Evolutionary conservation across 2,113 vertebrate species (phyloP).

Genomic region (Nansenia antarctica): DNA sequence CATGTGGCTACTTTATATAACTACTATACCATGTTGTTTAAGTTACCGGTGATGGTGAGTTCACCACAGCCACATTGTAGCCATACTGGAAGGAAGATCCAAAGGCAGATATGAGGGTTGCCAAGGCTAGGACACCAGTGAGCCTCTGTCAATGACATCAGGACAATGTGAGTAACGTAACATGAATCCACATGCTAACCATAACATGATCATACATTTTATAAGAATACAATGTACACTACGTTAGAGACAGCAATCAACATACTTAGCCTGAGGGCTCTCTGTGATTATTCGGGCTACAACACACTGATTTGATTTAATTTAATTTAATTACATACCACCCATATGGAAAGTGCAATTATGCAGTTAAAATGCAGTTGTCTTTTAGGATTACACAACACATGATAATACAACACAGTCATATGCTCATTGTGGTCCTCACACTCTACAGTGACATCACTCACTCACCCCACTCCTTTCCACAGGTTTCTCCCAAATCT

Average conservation of each 20-base stretch:
- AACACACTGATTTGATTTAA: no score
- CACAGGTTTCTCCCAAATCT: slow-evolving; percentile 22
- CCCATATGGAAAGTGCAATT: neutral
- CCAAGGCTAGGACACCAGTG: slow-evolving; percentile 73
- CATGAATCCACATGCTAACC: neutral
- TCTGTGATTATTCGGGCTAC: no score
- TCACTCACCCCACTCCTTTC: slow-evolving; percentile 73
- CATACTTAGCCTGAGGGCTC: neutral
- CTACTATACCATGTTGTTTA: slow-evolving; percentile 1
- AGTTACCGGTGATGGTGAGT: slow-evolving; percentile 84
- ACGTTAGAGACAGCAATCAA: neutral
- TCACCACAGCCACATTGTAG: slow-evolving; percentile 90
- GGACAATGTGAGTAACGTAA: neutral
- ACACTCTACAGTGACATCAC: slow-evolving; percentile 18
- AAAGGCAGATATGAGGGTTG: slow-evolving; percentile 82
- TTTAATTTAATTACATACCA: neutral
- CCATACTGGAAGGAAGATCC: slow-evolving; percentile 97
- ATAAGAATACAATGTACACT: no score
- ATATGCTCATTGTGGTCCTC: neutral
- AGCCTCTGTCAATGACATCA: slow-evolving; percentile 72
- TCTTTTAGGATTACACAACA: no score
- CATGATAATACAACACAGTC: neutral
- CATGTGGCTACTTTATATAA: neutral
- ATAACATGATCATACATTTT: neutral
- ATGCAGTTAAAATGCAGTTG: neutral